These are phyloP conservation scores for Syngnathus typhle DNA, from an alignment of 2,113 vertebrate species.

Conservation along the genomic window DNA sequence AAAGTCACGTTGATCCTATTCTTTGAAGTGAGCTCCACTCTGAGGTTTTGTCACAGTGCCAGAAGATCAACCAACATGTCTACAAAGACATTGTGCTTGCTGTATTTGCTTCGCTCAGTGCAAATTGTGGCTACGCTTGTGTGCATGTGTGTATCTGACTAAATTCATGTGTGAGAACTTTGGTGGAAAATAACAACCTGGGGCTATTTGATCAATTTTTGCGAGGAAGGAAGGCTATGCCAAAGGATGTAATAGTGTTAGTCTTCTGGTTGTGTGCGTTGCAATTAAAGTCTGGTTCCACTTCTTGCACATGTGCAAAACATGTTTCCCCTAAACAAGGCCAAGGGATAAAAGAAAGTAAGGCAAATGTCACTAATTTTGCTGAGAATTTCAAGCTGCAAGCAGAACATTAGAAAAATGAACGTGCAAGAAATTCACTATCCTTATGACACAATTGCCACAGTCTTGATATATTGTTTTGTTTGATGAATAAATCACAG, in stretches of 20 bases:
- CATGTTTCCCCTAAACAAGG: slow-evolving; percentile 59
- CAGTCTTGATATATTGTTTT: background rate
- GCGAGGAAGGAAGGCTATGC: slow-evolving; percentile 34
- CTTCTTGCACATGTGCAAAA: slow-evolving; percentile 63
- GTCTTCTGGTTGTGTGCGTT: slow-evolving; percentile 48
- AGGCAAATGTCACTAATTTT: slow-evolving; percentile 43
- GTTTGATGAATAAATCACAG: background rate
- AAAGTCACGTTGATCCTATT: background rate
- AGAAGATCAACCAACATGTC: background rate
- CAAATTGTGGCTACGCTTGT: no score
- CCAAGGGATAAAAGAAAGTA: slow-evolving; percentile 27
- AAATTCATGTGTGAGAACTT: background rate
- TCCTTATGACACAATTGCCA: background rate
- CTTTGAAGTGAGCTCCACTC: background rate
- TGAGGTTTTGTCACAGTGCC: background rate
- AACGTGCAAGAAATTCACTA: background rate
- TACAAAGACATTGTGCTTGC: background rate
- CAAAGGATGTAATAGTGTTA: slow-evolving; percentile 40
- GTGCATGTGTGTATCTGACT: background rate
- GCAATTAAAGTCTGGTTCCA: slow-evolving; percentile 66
- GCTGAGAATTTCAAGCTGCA: slow-evolving; percentile 13
- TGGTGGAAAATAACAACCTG: slow-evolving; percentile 37
- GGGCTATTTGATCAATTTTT: slow-evolving; percentile 35
- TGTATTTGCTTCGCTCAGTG: background rate
- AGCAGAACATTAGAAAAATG: background rate